Evolutionary conservation across 2,888 invertebrate genomes (phyloP), one percentile per base, ranked within the genome.

Genomic region (Noctua janthina): DNA sequence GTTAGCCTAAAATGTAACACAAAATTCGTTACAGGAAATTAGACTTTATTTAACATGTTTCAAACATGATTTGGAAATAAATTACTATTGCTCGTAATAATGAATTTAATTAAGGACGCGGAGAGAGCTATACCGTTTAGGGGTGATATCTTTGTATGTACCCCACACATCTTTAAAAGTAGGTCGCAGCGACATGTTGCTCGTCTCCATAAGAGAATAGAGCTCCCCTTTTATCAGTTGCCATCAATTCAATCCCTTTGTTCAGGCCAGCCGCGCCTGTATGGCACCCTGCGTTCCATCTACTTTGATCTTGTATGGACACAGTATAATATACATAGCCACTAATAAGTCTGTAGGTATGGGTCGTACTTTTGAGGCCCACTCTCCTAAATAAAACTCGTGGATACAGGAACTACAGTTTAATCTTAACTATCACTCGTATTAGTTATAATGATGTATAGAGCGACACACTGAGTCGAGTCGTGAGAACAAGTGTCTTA

Each of bases 151-250:
- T 70, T 81, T 85, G 71, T 80, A 66, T 75, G 76, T 66, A 72
- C 78, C 76, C 79, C 66, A 74, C 74, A 82, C 76, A 83, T 86
- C 73, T 78, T 78, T 81, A 75, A 88, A 94, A 92, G 81, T 94
- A 92, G 95, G 95, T 92, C 93, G 88, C 84, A 92, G 79, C 89
- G 88, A 94, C 94, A 91, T 94, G 94, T 93, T 95, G 94, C 94
- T 88, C 90, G 81, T 87, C 82, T 89, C 84, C 84, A 74, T 84
- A 76, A 79, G 75, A 83, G 81, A 88, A 88, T 84, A 90, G 86
- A 90, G 87, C 86, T 88, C 92, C 91, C 90, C 92, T 91, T 92
- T 90, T 91, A 94, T 94, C 93, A 92, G 89, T 90, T 87, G 88
- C 90, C 92, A 92, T 93, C 93, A 94, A 94, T 93, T 93, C 87